A percentile compares a stretch with the other conserved stretches of the same genome.
These are phyloP conservation scores for Antitype chi DNA, from an alignment of 2,888 invertebrate species.

Conservation along the genomic window DNA sequence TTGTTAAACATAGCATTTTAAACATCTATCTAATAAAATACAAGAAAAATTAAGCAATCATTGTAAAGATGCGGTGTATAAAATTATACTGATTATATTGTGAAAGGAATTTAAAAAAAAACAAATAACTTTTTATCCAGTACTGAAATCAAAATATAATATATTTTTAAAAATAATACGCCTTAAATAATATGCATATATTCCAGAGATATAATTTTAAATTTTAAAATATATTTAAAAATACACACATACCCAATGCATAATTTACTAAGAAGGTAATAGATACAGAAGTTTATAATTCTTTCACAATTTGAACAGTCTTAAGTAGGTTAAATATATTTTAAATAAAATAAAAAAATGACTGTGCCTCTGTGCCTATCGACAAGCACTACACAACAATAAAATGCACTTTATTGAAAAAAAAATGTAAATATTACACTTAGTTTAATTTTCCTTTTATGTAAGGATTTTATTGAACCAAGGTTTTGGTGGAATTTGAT, in stretches of 20 bases:
- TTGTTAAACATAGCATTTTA: no score
- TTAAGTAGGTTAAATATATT: slow-evolving; percentile 72
- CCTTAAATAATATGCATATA: neutral
- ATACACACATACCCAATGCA: neutral
- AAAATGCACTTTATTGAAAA: slow-evolving; percentile 73
- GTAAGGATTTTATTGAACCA: slow-evolving; percentile 59
- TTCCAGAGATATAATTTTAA: neutral
- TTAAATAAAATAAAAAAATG: slow-evolving; percentile 76
- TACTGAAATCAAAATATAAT: slow-evolving; percentile 52
- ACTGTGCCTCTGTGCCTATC: slow-evolving; percentile 89
- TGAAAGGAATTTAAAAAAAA: slow-evolving; percentile 61
- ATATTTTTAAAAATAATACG: slow-evolving; percentile 9
- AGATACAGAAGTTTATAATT: slow-evolving; percentile 27
- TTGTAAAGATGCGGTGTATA: slow-evolving; percentile 81
- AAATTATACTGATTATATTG: slow-evolving; percentile 63
- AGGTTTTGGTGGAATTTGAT: slow-evolving; percentile 46
- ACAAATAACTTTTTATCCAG: slow-evolving; percentile 5
- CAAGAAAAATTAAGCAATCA: slow-evolving; percentile 72
- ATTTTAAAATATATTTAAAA: neutral
- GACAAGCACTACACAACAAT: slow-evolving; percentile 84
- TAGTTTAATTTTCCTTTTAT: slow-evolving; percentile 50
- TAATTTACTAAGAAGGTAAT: neutral
- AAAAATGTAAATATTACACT: slow-evolving; percentile 66
- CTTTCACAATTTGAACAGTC: slow-evolving; percentile 63
- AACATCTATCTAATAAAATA: slow-evolving; percentile 46